Evolutionary conservation across 1,140 invertebrate genomes (phyloP).

Genomic region (Papilio helenus): DNA sequence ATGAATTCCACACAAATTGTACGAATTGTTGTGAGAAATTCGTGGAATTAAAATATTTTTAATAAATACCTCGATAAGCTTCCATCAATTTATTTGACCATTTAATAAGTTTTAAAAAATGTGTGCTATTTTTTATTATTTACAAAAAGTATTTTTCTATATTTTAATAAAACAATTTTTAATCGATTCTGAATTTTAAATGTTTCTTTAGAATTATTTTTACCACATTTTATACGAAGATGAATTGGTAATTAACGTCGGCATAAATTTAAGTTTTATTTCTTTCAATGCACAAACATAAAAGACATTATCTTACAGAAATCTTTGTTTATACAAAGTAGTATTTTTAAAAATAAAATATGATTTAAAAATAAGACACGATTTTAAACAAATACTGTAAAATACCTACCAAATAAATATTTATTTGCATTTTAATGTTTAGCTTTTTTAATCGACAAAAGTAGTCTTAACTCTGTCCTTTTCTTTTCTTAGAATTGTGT

Average conservation of each 20-base stretch:
- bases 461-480: no score
- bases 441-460: no score
- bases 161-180: background rate
- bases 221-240: conserved; percentile 4
- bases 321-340: background rate
- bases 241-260: conserved; percentile 4
- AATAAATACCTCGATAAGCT: background rate
- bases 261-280: background rate
- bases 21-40: conserved; percentile 5
- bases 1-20: background rate
- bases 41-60: background rate
- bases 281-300: background rate
- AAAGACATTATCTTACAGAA: background rate
- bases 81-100: background rate
- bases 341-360: no score
- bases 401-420: background rate
- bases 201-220: background rate
- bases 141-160: background rate
- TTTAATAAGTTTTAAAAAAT: background rate
- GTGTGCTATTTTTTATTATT: background rate
- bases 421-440: no score
- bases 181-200: background rate
- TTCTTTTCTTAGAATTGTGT: no score
- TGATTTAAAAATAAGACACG: background rate
- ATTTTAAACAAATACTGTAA: background rate